phyloP scores from a whole-genome alignment of 2,797 vertebrate genomes.

The Chiroxiphia lanceolata region DNA sequence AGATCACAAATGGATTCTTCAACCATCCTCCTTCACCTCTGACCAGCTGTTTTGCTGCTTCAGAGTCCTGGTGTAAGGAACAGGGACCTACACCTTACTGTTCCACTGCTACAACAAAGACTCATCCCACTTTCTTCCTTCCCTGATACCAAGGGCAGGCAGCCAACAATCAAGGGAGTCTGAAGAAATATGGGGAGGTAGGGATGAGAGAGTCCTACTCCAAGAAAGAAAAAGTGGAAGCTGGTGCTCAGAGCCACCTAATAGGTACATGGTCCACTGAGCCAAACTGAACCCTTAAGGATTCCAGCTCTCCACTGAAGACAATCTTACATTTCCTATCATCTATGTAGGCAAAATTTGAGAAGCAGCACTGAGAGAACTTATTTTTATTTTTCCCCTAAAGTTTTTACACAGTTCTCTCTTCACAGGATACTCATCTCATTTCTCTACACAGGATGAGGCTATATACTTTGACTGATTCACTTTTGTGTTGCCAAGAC shows the following conservation, averaged over 20 bases:
- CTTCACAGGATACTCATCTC: background rate
- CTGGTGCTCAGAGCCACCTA: rapidly evolving
- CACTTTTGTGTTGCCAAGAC: background rate
- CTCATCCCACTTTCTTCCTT: background rate
- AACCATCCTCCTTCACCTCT: background rate
- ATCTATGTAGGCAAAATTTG: background rate
- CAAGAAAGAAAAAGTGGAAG: background rate
- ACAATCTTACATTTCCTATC: background rate
- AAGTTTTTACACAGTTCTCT: background rate
- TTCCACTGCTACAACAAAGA: background rate
- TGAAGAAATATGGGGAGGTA: background rate
- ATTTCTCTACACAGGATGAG: background rate
- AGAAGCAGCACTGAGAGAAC: background rate
- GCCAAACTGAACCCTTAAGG: background rate
- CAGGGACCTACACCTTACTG: background rate
- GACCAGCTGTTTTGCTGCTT: background rate
- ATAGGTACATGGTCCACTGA: background rate
- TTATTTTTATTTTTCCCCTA: background rate
- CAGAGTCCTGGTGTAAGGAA: background rate
- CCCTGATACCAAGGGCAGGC: background rate
- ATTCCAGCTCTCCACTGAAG: background rate
- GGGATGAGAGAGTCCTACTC: background rate
- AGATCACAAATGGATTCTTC: background rate
- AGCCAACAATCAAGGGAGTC: background rate
- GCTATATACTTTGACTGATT: background rate